Evolutionary conservation across 2,888 invertebrate genomes (phyloP).

Genomic region (Macrosoma leucophasiata): DNA sequence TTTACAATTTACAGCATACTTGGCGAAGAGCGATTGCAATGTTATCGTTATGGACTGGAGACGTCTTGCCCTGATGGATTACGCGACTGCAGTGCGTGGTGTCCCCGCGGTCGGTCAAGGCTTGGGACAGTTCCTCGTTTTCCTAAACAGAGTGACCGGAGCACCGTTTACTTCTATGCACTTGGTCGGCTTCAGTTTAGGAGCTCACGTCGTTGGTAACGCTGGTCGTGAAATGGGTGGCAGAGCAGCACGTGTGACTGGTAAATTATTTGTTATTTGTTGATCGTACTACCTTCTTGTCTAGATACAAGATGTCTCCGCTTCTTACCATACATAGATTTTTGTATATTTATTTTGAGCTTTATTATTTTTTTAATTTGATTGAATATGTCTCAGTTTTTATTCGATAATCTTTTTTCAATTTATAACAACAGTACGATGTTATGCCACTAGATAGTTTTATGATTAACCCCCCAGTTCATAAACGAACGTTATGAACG

Average conservation of each 20-base stretch:
- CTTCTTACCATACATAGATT: too few relatives aligned
- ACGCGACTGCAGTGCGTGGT: conserved; percentile 32
- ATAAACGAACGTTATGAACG: too few relatives aligned
- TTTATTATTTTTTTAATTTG: too few relatives aligned
- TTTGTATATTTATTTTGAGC: too few relatives aligned
- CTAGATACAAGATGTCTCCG: too few relatives aligned
- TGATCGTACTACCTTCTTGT: too few relatives aligned
- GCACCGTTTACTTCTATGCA: conserved; percentile 34
- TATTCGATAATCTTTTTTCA: too few relatives aligned
- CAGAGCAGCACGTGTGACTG: conserved; percentile 39
- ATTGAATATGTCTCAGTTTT: too few relatives aligned
- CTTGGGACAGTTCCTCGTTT: conserved; percentile 38
- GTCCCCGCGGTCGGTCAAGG: conserved; percentile 36
- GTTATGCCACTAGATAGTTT: too few relatives aligned
- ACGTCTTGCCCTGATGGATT: conserved; percentile 29
- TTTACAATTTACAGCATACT: conserved; percentile 29
- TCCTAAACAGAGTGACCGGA: conserved; percentile 32
- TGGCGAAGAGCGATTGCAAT: conserved; percentile 30
- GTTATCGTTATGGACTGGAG: conserved; percentile 42
- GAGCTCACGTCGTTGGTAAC: conserved; percentile 45
- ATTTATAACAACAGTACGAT: too few relatives aligned
- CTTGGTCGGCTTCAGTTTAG: conserved; percentile 45
- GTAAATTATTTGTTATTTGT: too few relatives aligned
- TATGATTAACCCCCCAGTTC: too few relatives aligned
- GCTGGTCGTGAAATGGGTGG: conserved; percentile 38